phyloP scores from a whole-genome alignment of 2,113 vertebrate species.

The Dendropsophus ebraccatus region DNA sequence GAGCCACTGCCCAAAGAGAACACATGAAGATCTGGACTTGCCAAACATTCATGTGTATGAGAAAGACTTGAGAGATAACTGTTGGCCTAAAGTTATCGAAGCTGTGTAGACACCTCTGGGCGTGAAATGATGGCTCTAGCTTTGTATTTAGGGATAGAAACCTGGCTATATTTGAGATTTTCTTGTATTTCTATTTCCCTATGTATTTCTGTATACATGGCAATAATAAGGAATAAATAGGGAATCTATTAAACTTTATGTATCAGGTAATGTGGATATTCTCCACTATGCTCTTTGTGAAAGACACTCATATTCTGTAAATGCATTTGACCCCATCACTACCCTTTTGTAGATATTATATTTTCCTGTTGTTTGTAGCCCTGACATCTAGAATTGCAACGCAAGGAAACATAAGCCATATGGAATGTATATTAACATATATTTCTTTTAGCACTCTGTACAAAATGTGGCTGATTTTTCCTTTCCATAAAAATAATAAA shows the following conservation, averaged over 20 bases:
- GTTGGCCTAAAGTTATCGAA: no score
- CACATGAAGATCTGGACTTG: no score
- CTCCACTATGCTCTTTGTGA: neutral
- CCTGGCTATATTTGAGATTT: no score
- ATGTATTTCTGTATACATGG: neutral
- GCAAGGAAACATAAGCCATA: conserved; percentile 19
- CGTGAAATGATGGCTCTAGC: no score
- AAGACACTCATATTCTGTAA: neutral
- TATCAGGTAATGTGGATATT: neutral
- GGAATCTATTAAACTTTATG: neutral
- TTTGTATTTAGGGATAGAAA: no score
- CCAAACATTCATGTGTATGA: no score
- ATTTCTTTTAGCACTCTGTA: conserved; percentile 24
- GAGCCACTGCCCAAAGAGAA: no score
- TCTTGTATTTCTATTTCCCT: neutral
- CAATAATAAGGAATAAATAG: neutral
- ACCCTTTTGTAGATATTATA: conserved; percentile 14
- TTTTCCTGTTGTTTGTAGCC: conserved; percentile 17
- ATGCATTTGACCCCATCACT: neutral
- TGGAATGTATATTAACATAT: conserved; percentile 21
- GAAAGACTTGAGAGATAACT: no score
- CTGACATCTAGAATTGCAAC: conserved; percentile 6
- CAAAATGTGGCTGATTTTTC: conserved; percentile 11
- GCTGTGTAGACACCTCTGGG: no score
- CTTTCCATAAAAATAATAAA: conserved; percentile 8